A percentile compares a stretch with the other conserved stretches of the same genome.
Evolutionary conservation across 2,888 invertebrate species (phyloP).

Genomic region (Drosophila mulleri): DNA sequence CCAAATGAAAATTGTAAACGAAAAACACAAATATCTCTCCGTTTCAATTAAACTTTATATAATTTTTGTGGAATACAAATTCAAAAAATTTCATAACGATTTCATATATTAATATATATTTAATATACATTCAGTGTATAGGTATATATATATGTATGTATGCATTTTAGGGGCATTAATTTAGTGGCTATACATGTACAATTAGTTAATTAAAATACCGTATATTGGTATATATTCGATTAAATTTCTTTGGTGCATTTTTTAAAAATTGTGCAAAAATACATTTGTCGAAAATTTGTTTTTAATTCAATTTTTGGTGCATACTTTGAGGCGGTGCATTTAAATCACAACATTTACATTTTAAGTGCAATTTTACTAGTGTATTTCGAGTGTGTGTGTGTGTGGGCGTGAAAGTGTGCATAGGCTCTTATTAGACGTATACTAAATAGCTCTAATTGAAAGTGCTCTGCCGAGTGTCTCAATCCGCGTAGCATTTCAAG

Average conservation of each 20-base stretch:
- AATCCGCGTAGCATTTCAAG: conserved; percentile 47
- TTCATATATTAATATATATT: conserved; percentile 14
- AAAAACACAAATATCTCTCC: conserved; percentile 37
- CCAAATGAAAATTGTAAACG: conserved; percentile 48
- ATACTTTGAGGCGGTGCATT: conserved; percentile 79
- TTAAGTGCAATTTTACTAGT: conserved; percentile 71
- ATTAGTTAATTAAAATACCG: conserved; percentile 56
- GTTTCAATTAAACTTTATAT: conserved; percentile 26
- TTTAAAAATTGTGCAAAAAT: conserved; percentile 75
- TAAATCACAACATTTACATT: conserved; percentile 78
- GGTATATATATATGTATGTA: conserved; percentile 13
- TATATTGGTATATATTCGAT: conserved; percentile 35
- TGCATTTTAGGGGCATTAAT: conserved; percentile 26
- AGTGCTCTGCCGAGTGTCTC: conserved; percentile 37
- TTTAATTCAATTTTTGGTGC: conserved; percentile 55
- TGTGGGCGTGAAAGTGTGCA: conserved; percentile 28
- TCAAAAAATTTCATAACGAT: conserved; percentile 33
- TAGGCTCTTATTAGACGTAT: conserved; percentile 37
- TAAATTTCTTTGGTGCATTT: conserved; percentile 65
- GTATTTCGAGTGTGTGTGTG: conserved; percentile 11
- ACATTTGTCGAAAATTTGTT: conserved; percentile 68
- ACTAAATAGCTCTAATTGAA: conserved; percentile 34
- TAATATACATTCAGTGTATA: conserved; percentile 14
- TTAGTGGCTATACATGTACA: conserved; percentile 53
- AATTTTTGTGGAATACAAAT: conserved; percentile 31